phyloP scores from a whole-genome alignment of 2,888 invertebrate genomes.

The Cantharis rufa region DNA sequence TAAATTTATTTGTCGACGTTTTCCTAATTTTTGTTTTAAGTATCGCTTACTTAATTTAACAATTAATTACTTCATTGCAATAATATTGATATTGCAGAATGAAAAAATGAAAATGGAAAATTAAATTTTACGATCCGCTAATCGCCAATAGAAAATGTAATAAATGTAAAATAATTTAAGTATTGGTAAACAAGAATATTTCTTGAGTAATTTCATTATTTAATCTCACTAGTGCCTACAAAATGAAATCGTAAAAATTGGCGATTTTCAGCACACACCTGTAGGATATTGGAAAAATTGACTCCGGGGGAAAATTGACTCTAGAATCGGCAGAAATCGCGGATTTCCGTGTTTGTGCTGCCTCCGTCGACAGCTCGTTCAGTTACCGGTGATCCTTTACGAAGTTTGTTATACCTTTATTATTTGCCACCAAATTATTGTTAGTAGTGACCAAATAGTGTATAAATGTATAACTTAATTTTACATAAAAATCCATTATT shows the following conservation, averaged over 20 bases:
- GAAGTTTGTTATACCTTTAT: constrained; percentile 12
- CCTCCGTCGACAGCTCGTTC: constrained; percentile 29
- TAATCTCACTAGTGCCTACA: not conserved
- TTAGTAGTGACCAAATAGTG: constrained; percentile 9
- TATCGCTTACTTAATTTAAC: too few species aligned
- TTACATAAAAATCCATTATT: not conserved
- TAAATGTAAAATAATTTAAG: not conserved
- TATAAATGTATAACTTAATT: not conserved
- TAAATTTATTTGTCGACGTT: too few species aligned
- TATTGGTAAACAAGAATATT: not conserved
- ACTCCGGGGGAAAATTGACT: constrained; percentile 33
- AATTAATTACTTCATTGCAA: too few species aligned
- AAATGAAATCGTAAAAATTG: not conserved
- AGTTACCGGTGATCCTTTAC: constrained; percentile 28
- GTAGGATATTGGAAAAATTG: constrained; percentile 31
- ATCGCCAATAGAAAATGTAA: not conserved
- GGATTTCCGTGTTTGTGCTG: constrained; percentile 34
- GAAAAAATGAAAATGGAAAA: not conserved
- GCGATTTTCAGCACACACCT: constrained; percentile 23
- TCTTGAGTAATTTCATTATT: not conserved
- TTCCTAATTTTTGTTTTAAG: too few species aligned
- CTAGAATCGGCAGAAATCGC: constrained; percentile 32
- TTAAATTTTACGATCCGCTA: not conserved
- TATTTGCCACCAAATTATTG: constrained; percentile 17
- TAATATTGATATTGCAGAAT: not conserved